phyloP scores from a whole-genome alignment of 1,140 invertebrate species.

The Drosophila malerkotliana region DNA sequence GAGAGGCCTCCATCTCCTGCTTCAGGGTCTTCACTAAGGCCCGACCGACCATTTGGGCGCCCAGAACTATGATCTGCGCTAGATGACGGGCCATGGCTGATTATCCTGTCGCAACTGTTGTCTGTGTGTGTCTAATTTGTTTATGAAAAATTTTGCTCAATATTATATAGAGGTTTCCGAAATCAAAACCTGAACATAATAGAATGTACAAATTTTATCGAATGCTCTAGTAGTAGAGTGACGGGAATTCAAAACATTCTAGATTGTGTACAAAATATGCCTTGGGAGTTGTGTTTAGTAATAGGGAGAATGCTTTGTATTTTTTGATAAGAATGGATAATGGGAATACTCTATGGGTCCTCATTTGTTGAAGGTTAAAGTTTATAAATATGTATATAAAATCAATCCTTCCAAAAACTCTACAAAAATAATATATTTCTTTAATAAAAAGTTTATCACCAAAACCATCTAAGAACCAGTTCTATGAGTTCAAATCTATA shows the following conservation, averaged over 20 bases:
- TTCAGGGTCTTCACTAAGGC: constrained; percentile 56
- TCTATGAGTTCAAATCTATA: too few species aligned
- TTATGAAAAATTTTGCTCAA: constrained; percentile 21
- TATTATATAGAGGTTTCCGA: constrained; percentile 17
- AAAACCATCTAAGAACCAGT: too few species aligned
- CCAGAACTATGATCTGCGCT: constrained; percentile 39
- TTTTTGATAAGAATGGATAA: too few species aligned
- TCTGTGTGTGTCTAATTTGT: constrained; percentile 6
- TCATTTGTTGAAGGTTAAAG: too few species aligned
- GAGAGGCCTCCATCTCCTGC: constrained; percentile 58
- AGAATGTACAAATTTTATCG: constrained; percentile 9
- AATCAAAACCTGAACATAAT: constrained; percentile 27
- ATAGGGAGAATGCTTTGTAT: neutral
- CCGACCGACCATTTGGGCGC: constrained; percentile 47
- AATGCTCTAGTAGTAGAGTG: constrained; percentile 2
- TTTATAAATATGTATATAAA: too few species aligned
- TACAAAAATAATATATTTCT: too few species aligned
- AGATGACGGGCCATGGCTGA: constrained; percentile 51
- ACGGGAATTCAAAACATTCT: neutral
- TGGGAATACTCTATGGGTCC: too few species aligned
- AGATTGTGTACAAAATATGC: neutral
- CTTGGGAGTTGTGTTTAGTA: neutral
- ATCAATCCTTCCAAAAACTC: too few species aligned
- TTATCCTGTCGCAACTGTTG: neutral
- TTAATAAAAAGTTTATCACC: too few species aligned